Percentiles rank a stretch among this genome's conserved stretches.
phyloP scores from a whole-genome alignment of 2,113 vertebrate species.

The Corythornis cristatus region DNA sequence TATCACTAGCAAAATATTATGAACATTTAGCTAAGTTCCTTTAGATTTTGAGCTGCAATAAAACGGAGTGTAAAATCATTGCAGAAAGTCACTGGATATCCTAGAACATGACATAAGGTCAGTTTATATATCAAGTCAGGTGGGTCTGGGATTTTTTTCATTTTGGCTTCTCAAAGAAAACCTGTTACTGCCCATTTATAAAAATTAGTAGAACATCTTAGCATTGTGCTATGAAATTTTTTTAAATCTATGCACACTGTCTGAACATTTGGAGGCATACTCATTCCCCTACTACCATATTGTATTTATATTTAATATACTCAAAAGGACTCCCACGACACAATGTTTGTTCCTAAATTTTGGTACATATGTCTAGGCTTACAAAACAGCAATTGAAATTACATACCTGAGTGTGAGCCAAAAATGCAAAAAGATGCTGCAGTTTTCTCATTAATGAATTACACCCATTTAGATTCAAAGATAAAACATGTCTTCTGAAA shows the following conservation, averaged over 20 bases:
- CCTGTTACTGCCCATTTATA: neutral
- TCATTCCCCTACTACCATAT: neutral
- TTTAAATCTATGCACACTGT: neutral
- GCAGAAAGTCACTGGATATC: neutral
- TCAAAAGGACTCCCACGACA: neutral
- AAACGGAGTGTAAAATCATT: neutral
- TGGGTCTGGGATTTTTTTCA: neutral
- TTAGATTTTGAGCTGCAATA: neutral
- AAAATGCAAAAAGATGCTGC: slow-evolving; percentile 95
- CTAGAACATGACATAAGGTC: neutral
- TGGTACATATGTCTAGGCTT: neutral
- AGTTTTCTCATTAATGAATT: slow-evolving; percentile 94
- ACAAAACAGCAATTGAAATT: neutral
- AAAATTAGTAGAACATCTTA: no score
- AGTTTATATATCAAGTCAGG: neutral
- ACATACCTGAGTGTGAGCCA: slow-evolving; percentile 95
- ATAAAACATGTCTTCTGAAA: slow-evolving; percentile 94
- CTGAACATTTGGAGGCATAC: neutral
- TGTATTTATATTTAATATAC: neutral
- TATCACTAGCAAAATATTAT: neutral
- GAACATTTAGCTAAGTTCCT: neutral
- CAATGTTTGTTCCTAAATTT: neutral
- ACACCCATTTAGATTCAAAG: slow-evolving; percentile 88
- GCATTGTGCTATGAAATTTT: neutral
- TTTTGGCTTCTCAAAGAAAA: neutral